Conservation (phyloP, 2,113 vertebrate species). For the Heterocephalus glaber region DNA sequence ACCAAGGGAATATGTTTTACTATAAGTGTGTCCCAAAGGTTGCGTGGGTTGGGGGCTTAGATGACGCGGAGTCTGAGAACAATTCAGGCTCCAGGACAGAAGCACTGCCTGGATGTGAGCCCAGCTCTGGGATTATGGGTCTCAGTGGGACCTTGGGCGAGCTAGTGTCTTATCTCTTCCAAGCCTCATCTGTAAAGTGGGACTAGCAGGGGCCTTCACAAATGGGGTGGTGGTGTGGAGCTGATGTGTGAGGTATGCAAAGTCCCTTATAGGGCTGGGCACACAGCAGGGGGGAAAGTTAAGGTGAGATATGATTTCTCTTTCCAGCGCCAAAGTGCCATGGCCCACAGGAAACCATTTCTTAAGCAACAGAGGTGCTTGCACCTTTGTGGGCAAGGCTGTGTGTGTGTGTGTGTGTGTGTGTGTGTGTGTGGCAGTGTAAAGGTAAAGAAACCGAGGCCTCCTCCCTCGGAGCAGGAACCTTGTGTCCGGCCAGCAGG, state of each 20-base stretch:
- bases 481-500: conserved; percentile 45
- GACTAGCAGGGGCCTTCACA: not conserved
- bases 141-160: not conserved
- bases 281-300: not conserved
- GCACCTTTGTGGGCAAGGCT: conserved; percentile 33
- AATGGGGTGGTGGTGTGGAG: not conserved
- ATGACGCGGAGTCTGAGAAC: not conserved
- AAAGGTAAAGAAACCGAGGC: not conserved
- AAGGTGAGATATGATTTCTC: conserved; percentile 29
- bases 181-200: conserved; percentile 23
- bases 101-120: not conserved
- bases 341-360: not conserved
- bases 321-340: not conserved
- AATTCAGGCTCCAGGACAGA: not conserved
- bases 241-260: not conserved
- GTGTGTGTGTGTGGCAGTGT: too few relatives aligned
- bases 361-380: conserved; percentile 36
- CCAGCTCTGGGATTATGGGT: not conserved
- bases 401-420: not conserved
- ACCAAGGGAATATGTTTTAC: not conserved
- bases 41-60: not conserved
- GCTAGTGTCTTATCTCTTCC: not conserved
- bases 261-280: not conserved
- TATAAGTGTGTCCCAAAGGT: not conserved
- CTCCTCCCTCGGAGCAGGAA: not conserved